A percentile compares a stretch with the other conserved stretches of the same genome.
These are phyloP conservation scores for Hoplodrina ambigua DNA, from an alignment of 2,888 invertebrate genomes.

Conservation along the genomic window DNA sequence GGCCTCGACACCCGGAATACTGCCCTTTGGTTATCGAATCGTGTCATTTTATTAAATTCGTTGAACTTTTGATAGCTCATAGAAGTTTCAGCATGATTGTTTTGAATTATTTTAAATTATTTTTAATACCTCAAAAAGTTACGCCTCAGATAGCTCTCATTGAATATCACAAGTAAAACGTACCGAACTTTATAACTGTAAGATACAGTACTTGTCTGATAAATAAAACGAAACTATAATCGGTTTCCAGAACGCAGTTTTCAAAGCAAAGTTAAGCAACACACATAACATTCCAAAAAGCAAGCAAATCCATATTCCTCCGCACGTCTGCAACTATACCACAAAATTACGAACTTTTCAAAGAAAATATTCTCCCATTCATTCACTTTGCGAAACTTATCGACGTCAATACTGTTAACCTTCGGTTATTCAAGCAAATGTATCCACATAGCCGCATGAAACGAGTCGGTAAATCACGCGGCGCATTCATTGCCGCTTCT, in stretches of 20 bases:
- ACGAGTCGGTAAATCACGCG: constrained; percentile 64
- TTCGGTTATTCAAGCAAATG: constrained; percentile 62
- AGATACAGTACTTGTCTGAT: background rate
- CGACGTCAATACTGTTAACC: constrained; percentile 60
- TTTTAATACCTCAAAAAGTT: background rate
- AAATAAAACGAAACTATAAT: constrained; percentile 35
- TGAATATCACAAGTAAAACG: background rate
- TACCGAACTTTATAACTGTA: background rate
- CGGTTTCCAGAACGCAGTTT: constrained; percentile 20
- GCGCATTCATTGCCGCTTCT: constrained; percentile 64
- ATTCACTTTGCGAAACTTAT: constrained; percentile 53
- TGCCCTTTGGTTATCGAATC: constrained; percentile 52
- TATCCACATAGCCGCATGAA: constrained; percentile 57
- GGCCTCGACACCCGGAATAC: constrained; percentile 31
- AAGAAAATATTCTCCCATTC: constrained; percentile 58
- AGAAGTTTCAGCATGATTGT: constrained; percentile 3
- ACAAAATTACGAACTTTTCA: constrained; percentile 50
- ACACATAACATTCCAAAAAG: constrained; percentile 20
- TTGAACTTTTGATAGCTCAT: constrained; percentile 30
- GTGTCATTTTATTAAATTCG: constrained; percentile 54
- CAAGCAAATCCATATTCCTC: constrained; percentile 46
- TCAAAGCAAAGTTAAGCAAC: constrained; percentile 32
- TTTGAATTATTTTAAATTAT: background rate
- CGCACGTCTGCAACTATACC: constrained; percentile 55
- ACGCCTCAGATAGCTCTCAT: background rate